Base-by-base conservation (phyloP, 2,888 invertebrate species). In the Drosophila fungiperda region DNA sequence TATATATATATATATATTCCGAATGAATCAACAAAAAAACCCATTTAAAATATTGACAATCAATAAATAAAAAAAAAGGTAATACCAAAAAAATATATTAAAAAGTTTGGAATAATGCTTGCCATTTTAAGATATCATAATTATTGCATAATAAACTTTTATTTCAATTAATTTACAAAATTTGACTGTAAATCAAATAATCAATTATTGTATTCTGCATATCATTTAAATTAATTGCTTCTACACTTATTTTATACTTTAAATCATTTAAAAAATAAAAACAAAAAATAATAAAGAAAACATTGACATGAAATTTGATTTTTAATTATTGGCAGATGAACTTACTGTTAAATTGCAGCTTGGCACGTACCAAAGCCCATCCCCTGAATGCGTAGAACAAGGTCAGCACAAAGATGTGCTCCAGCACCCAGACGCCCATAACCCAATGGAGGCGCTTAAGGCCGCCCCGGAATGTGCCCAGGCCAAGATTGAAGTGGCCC, bases 361-460 rank as follows among this genome's bases (percentile, higher is more conserved):
- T 91, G 26, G 71, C 55, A 3, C 91, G 83, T 32, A 91, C 79
- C 7, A 76, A 52, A 0, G 94, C 94, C 95, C 95, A 95, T 8
- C 93, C 73, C 17, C 87, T 92, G 68, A 94, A 94, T 4, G 91
- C 92, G 52, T 89, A 91, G 81, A 94, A 95, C 1, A 94, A 83
- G 1, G 86, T 77, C 38, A 94, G 89, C 0, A 94, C 93, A 12
- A 93, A 90, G 0, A 90, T 49, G 68, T 94, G 93, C 93, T 95
- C 94, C 12, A 92, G 64, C 3, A 93, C 85, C 94, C 96, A 96
- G n/a, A 84, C 79, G 4, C 79, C 87, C 55, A 95, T 86, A 1
- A 95, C 95, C 61, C 93, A 92, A 57, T 95, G 94, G 38, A 96
- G 93, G 72, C 95, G 94, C 17, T 94, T 94, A 78, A 97, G 95